Conservation (phyloP, 2,113 vertebrate genomes). For the Bothrops jararaca region DNA sequence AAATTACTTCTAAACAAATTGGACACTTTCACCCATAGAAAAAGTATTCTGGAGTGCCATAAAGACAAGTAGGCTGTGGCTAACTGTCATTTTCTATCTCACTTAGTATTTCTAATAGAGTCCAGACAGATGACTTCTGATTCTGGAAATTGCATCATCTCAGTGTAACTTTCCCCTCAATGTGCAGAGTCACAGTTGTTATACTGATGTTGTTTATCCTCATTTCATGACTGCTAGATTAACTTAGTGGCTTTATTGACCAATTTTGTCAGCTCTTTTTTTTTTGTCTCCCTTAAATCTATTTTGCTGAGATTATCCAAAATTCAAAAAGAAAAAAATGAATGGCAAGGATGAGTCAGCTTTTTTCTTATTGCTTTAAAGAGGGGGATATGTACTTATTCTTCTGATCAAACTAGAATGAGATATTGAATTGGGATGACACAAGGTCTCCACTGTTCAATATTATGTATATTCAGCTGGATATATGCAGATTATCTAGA, state of each 20-base stretch:
- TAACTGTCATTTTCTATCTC: background rate
- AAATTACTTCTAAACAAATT: constrained; percentile 55
- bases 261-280: background rate
- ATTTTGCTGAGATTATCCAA: background rate
- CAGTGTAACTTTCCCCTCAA: background rate
- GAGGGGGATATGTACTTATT: background rate
- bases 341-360: background rate
- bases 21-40: constrained; percentile 14
- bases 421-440: background rate
- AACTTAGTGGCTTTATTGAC: background rate
- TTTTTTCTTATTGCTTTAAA: background rate
- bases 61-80: background rate
- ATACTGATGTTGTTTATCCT: background rate
- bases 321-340: background rate
- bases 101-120: no score
- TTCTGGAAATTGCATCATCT: background rate
- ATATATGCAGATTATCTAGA: background rate
- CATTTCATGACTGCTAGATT: background rate
- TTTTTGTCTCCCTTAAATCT: background rate
- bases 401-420: background rate
- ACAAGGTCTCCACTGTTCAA: background rate
- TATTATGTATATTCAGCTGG: no score
- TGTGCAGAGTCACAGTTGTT: background rate
- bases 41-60: constrained; percentile 18
- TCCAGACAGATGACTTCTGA: background rate